Percentiles rank a stretch among this genome's conserved stretches.
Conservation (phyloP, 2,797 vertebrate species). For the Eulemur albifrons region DNA sequence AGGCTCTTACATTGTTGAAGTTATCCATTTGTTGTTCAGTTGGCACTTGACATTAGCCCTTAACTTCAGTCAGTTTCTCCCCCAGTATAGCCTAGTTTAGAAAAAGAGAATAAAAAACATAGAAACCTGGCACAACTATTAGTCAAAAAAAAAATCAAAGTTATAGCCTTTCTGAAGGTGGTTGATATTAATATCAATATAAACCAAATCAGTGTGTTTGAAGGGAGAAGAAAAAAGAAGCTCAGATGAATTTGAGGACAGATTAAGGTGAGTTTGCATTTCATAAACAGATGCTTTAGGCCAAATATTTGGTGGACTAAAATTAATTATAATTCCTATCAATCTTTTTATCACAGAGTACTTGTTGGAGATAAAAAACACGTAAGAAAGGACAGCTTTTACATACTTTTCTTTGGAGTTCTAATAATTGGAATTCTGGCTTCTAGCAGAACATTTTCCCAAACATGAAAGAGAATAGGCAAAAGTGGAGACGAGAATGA, state of each 20-base stretch:
- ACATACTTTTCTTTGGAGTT: not conserved
- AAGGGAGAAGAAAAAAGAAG: not conserved
- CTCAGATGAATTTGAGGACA: not conserved
- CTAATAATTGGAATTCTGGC: not conserved
- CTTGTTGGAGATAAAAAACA: not conserved
- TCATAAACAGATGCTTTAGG: not conserved
- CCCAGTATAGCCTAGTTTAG: not conserved
- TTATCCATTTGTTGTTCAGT: not conserved
- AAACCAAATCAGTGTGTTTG: not conserved
- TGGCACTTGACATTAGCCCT: not conserved
- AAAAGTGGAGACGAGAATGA: not conserved
- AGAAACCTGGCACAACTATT: not conserved
- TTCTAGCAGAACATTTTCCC: constrained; percentile 1
- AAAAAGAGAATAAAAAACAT: not conserved
- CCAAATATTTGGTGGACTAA: not conserved
- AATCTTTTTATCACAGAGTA: not conserved
- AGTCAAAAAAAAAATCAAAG: not conserved
- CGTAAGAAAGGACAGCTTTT: not conserved
- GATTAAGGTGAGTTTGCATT: not conserved
- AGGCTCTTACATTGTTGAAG: not conserved
- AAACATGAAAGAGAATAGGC: not conserved
- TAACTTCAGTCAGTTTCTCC: not conserved
- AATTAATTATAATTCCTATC: not conserved
- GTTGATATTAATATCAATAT: not conserved
- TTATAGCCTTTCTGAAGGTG: not conserved